phyloP scores from a whole-genome alignment of 2,797 vertebrate genomes.

The Pelochelys cantorii region DNA sequence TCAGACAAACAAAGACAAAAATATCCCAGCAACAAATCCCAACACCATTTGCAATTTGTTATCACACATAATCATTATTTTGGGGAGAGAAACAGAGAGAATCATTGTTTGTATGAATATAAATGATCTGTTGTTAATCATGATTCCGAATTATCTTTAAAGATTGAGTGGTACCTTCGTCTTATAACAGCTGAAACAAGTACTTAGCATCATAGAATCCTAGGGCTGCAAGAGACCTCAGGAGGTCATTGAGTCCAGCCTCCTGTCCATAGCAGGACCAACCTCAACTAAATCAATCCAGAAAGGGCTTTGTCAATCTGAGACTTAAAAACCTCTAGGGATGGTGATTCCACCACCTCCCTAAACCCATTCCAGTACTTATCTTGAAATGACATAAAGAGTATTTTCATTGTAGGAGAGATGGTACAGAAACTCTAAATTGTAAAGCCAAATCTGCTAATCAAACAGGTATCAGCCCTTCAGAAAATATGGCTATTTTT shows the following conservation, averaged over 20 bases:
- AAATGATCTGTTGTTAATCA: not conserved
- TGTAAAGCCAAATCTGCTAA: conserved; percentile 61
- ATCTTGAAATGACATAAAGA: conserved; percentile 32
- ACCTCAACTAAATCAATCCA: too few species aligned
- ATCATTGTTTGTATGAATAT: not conserved
- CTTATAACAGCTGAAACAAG: not conserved
- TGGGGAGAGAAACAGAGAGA: not conserved
- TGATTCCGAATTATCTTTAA: not conserved
- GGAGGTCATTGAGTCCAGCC: too few species aligned
- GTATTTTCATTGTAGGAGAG: conserved; percentile 30
- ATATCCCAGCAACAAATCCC: not conserved
- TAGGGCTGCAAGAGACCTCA: too few species aligned
- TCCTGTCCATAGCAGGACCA: too few species aligned
- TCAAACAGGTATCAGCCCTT: conserved; percentile 72
- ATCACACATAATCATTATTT: not conserved
- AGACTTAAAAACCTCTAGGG: too few species aligned
- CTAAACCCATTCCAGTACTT: not conserved
- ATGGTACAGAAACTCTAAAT: conserved; percentile 13
- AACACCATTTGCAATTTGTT: not conserved
- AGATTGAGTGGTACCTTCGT: not conserved
- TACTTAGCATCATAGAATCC: not conserved
- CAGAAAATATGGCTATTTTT: conserved; percentile 54
- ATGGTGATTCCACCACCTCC: too few species aligned
- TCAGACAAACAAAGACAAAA: not conserved
- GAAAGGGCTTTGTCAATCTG: too few species aligned